phyloP scores from a whole-genome alignment of 2,797 vertebrate species.

The Erpetoichthys calabaricus region DNA sequence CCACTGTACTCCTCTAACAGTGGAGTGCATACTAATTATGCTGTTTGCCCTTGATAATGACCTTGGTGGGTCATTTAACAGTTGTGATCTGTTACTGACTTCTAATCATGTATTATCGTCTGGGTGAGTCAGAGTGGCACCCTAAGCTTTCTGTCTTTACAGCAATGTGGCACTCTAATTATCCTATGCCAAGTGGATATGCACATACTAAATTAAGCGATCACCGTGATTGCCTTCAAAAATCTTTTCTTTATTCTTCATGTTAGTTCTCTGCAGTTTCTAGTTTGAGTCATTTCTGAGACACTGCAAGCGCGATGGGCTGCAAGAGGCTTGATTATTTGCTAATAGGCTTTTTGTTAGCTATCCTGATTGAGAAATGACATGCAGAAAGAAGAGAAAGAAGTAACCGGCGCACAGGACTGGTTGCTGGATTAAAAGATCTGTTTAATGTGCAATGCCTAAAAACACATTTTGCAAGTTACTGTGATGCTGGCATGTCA shows the following conservation, averaged over 20 bases:
- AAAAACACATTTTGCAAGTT: too few species aligned
- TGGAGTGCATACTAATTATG: slow-evolving; percentile 93
- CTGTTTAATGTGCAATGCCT: too few species aligned
- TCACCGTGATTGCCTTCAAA: slow-evolving; percentile 61
- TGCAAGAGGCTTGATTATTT: too few species aligned
- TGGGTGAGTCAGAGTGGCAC: slow-evolving; percentile 76
- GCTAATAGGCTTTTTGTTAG: too few species aligned
- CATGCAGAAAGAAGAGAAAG: too few species aligned
- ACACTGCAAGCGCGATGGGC: slow-evolving; percentile 33
- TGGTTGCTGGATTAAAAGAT: too few species aligned
- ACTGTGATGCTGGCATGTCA: too few species aligned
- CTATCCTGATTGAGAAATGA: too few species aligned
- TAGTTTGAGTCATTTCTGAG: slow-evolving; percentile 51
- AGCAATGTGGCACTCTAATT: slow-evolving; percentile 67
- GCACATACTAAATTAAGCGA: slow-evolving; percentile 68
- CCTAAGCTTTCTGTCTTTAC: slow-evolving; percentile 62
- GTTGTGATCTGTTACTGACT: slow-evolving; percentile 97
- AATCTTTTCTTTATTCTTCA: slow-evolving; percentile 61
- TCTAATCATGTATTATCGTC: slow-evolving; percentile 93
- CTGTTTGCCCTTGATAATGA: slow-evolving; percentile 78
- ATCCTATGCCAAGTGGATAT: slow-evolving; percentile 71
- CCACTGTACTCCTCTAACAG: slow-evolving; percentile 59
- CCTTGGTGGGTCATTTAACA: slow-evolving; percentile 91
- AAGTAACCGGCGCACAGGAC: too few species aligned
- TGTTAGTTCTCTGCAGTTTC: slow-evolving; percentile 58